phyloP scores from a whole-genome alignment of 2,797 vertebrate genomes.

The Naso thynnoides region DNA sequence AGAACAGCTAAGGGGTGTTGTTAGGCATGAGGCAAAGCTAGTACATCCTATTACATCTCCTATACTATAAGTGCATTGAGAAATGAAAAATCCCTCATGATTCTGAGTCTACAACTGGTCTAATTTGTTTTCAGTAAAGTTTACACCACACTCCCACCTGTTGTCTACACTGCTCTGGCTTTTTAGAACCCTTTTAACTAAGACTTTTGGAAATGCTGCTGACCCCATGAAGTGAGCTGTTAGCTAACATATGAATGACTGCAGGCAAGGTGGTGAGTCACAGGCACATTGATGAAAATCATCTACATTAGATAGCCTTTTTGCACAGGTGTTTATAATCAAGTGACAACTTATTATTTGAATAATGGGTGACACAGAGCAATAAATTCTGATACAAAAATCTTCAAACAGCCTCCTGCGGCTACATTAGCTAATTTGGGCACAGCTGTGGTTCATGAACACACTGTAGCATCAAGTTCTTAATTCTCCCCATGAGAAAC shows the following conservation, averaged over 20 bases:
- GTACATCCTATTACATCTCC: no score
- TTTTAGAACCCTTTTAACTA: no score
- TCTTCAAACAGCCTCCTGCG: neutral
- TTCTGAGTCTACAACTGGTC: no score
- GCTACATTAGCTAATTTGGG: neutral
- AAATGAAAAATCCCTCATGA: no score
- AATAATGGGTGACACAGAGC: neutral
- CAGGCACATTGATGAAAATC: neutral
- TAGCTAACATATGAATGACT: neutral
- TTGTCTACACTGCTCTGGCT: no score
- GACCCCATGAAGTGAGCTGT: no score
- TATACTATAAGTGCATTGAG: no score
- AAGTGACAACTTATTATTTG: neutral
- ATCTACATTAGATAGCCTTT: neutral
- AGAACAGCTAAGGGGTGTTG: no score
- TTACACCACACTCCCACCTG: no score
- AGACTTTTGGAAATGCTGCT: no score
- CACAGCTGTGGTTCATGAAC: slow-evolving; percentile 21
- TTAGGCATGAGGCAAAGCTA: no score
- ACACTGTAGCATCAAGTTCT: neutral
- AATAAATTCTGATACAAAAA: neutral
- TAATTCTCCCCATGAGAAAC: neutral
- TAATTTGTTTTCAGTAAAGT: no score
- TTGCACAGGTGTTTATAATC: neutral
- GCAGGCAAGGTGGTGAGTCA: neutral